Conservation (phyloP, 2,113 vertebrate genomes). For the Oxygymnocypris stewartii region DNA sequence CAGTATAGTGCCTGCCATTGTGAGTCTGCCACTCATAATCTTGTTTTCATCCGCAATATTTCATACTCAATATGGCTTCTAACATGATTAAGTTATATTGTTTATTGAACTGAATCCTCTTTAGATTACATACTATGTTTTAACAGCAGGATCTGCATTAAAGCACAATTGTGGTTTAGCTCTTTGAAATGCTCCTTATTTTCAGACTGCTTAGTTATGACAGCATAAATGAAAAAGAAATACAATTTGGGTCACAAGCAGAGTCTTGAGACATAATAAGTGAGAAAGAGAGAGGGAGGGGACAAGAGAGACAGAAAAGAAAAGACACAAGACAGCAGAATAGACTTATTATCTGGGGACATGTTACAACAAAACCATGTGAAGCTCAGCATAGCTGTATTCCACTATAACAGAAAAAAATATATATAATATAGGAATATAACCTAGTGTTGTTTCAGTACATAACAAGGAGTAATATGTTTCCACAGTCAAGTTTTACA, state of each 20-base stretch:
- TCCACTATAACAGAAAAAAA: not conserved
- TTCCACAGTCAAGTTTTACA: not conserved
- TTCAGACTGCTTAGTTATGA: conserved; percentile 17
- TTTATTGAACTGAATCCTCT: not conserved
- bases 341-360: conserved; percentile 1
- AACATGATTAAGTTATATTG: not conserved
- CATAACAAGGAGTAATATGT: conserved; percentile 12
- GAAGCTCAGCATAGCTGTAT: not conserved
- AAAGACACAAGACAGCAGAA: conserved; percentile 13
- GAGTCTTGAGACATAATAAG: conserved; percentile 32
- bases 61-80: not conserved
- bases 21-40: not conserved
- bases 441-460: not conserved
- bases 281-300: conserved; percentile 4
- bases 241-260: conserved; percentile 10
- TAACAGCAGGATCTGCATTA: not conserved
- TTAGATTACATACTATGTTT: not conserved
- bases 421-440: not conserved
- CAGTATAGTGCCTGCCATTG: too few species aligned
- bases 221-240: conserved; percentile 43
- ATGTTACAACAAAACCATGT: conserved; percentile 13
- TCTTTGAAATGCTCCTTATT: not conserved
- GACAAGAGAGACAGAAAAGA: not conserved
- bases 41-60: not conserved
- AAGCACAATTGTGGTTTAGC: not conserved